Conservation (phyloP, 2,113 vertebrate species). For the Rattus rattus region DNA sequence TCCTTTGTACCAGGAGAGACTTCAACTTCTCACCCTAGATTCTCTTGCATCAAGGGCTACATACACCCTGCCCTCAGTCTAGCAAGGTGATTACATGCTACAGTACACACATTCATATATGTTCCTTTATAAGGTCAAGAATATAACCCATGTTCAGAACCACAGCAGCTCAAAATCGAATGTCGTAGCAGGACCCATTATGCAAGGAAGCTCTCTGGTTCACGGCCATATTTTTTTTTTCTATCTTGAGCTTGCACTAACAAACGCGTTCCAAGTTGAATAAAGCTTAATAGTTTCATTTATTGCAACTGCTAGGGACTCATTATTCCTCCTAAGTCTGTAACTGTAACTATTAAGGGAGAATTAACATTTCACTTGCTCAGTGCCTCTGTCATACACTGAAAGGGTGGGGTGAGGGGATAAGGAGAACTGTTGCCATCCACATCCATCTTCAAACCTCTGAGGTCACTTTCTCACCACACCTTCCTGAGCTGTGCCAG, state of each 20-base stretch:
- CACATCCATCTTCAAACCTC: background rate
- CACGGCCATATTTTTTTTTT: background rate
- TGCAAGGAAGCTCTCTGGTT: background rate
- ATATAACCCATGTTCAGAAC: fast-evolving
- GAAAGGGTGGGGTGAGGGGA: background rate
- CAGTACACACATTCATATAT: background rate
- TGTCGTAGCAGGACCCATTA: background rate
- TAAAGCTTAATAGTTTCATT: background rate
- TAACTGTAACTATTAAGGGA: background rate
- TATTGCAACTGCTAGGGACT: background rate
- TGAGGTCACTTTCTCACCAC: background rate
- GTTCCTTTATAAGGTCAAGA: background rate
- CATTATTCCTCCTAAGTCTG: background rate
- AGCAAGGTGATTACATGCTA: background rate
- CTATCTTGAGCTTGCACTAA: background rate
- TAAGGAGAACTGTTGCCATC: background rate
- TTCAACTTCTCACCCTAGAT: background rate
- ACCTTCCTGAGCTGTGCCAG: background rate
- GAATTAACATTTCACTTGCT: background rate
- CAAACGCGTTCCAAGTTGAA: background rate
- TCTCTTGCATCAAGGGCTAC: background rate
- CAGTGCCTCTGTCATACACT: background rate
- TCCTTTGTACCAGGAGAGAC: background rate
- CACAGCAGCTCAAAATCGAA: background rate
- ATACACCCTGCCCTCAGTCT: background rate